phyloP scores from a whole-genome alignment of 2,113 vertebrate species.

The Casuarius casuarius region DNA sequence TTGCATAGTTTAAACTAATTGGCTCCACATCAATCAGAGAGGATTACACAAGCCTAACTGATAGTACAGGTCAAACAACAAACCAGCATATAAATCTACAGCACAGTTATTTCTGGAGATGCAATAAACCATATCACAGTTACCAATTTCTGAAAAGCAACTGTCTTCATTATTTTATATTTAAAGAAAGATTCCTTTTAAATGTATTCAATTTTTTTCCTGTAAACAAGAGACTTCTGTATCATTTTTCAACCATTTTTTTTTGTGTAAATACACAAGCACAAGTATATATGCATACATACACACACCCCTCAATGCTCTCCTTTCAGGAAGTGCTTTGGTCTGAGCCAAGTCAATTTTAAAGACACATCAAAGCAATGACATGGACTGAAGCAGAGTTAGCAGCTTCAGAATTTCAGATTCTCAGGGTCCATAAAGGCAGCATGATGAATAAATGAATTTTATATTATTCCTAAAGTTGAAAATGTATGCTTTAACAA shows the following conservation, averaged over 20 bases:
- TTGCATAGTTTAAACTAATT: background rate
- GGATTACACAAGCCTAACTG: background rate
- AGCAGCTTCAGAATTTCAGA: background rate
- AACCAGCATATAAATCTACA: background rate
- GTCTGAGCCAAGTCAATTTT: background rate
- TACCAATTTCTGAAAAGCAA: background rate
- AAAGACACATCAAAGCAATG: background rate
- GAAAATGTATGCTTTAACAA: background rate
- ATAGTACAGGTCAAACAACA: background rate
- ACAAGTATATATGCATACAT: background rate
- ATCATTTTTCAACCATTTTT: background rate
- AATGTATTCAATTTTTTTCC: background rate
- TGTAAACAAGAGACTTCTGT: background rate
- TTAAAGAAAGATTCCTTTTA: background rate
- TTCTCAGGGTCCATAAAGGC: background rate
- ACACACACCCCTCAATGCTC: background rate
- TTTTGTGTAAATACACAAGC: background rate
- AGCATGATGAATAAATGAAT: background rate
- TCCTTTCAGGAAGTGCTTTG: background rate
- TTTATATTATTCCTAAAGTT: background rate
- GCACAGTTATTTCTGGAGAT: background rate
- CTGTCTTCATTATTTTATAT: background rate
- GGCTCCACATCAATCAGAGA: background rate
- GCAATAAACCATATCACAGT: background rate
- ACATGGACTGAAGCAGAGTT: background rate